Evolutionary conservation across 2,113 vertebrate species (phyloP).

Genomic region (Opisthocomus hoazin): DNA sequence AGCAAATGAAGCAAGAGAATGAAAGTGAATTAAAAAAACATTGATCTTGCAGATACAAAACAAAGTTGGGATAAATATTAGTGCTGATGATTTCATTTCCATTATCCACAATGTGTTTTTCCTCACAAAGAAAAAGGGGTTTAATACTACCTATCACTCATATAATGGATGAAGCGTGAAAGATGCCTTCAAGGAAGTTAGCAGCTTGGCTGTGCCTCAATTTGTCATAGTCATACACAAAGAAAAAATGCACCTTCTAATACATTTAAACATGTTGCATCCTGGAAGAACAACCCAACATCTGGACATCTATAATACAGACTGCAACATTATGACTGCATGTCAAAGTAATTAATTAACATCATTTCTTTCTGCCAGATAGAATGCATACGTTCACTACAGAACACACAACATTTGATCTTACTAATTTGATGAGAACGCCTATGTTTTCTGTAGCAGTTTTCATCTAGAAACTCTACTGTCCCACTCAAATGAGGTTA

Average conservation of each 20-base stretch:
- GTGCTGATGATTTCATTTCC: constrained; percentile 5
- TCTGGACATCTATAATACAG: neutral
- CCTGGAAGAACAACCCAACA: constrained; percentile 35
- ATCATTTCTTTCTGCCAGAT: neutral
- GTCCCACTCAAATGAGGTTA: neutral
- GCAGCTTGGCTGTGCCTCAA: constrained; percentile 45
- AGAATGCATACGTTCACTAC: neutral
- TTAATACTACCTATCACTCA: constrained; percentile 51
- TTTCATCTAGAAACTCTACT: neutral
- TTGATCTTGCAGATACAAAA: constrained; percentile 24
- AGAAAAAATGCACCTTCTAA: constrained; percentile 26
- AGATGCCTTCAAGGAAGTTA: constrained; percentile 54
- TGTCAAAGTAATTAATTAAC: constrained; percentile 26
- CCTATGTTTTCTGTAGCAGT: neutral
- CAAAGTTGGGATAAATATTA: constrained; percentile 46
- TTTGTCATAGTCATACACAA: constrained; percentile 49
- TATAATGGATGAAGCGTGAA: constrained; percentile 49
- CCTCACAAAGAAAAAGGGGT: neutral
- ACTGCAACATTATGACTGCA: neutral
- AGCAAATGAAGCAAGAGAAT: constrained; percentile 36
- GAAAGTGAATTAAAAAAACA: constrained; percentile 28
- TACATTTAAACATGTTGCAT: constrained; percentile 21
- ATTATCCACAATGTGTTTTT: constrained; percentile 34
- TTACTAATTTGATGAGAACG: neutral
- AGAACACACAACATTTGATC: neutral